Evolutionary conservation across 2,113 vertebrate genomes (phyloP), one percentile per base, ranked within the genome.

Genomic region (Spea bombifrons): DNA sequence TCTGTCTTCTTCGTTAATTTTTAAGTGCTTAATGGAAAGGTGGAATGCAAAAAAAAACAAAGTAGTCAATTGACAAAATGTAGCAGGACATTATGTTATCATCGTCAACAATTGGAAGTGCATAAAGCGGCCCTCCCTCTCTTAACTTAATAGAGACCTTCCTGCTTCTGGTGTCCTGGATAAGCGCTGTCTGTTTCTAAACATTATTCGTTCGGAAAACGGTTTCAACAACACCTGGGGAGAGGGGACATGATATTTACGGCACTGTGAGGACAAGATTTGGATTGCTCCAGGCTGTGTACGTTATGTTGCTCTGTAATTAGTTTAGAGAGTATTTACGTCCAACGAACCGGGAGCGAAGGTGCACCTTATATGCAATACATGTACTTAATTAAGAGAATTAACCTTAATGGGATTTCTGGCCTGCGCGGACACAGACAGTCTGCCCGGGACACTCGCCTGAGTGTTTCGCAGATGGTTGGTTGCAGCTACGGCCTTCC

Each of bases 381-480:
- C 86, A 88, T 15, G 70, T 83, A 88, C 87, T 90, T 88, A 90
- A 90, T 90, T 90, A 90, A 83, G 85, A 88, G 88, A 90, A 90
- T 80, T 73, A 80, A 61, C 71, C 78, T 66, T 73, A 80, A 80
- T 80, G 78, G 78, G 63, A 66, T 80, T 74, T 80, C 67, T 71
- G 78, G 78, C 78, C 78, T 73, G 64, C n/a, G 50, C n/a, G 71
- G 78, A 66, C 73, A 73, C 61, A 80, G 78, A 73, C 78, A 80
- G 78, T 80, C 78, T 80, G 78, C 70, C 71, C 68, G 71, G 71
- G 52, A 80, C 71, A 68, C 64, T 52, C 17, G 77, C 66, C 50
- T 57, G 17, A 16, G 73, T 67, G 71, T 63, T 61, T 80, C 30
- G 63, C 77, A 80, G 77, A 63, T 80, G 69, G 75, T 67, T 68